These are phyloP conservation scores for Entomyzon cyanotis DNA, from an alignment of 2,113 vertebrate genomes.

Conservation along the genomic window DNA sequence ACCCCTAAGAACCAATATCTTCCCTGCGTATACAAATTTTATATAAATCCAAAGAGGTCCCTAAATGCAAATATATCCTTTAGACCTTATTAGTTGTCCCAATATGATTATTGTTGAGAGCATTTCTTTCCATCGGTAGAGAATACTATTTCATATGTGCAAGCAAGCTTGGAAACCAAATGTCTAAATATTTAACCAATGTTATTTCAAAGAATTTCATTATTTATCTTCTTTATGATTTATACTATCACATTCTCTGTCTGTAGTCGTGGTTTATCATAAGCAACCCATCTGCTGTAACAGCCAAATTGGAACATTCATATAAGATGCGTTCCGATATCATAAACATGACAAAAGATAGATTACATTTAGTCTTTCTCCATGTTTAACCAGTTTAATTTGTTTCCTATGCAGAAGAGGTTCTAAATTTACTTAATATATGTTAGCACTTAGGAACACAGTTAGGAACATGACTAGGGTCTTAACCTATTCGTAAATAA, in stretches of 20 bases:
- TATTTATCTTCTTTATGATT: conserved; percentile 88
- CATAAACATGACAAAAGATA: conserved; percentile 89
- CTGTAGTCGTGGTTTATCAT: conserved; percentile 82
- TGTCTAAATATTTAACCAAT: conserved; percentile 87
- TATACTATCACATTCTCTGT: conserved; percentile 81
- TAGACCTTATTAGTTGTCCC: conserved; percentile 49
- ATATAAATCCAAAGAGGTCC: conserved; percentile 31
- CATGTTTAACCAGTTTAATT: conserved; percentile 89
- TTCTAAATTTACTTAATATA: conserved; percentile 95
- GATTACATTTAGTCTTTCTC: conserved; percentile 87
- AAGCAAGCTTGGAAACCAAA: conserved; percentile 78
- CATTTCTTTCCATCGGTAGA: conserved; percentile 67
- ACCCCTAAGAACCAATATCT: not conserved
- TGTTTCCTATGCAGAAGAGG: conserved; percentile 88
- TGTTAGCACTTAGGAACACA: conserved; percentile 90
- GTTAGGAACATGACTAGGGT: conserved; percentile 87
- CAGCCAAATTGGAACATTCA: conserved; percentile 84
- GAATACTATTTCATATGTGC: conserved; percentile 72
- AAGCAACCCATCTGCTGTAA: conserved; percentile 83
- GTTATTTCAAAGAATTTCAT: conserved; percentile 84
- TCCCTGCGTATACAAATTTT: not conserved
- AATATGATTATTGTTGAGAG: conserved; percentile 51
- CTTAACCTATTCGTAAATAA: conserved; percentile 87
- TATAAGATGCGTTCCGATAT: conserved; percentile 81
- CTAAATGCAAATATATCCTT: conserved; percentile 34